Percentiles rank a stretch among this genome's conserved stretches.
These are phyloP conservation scores for Junonia oenone DNA, from an alignment of 2,888 invertebrate species.

Conservation along the genomic window DNA sequence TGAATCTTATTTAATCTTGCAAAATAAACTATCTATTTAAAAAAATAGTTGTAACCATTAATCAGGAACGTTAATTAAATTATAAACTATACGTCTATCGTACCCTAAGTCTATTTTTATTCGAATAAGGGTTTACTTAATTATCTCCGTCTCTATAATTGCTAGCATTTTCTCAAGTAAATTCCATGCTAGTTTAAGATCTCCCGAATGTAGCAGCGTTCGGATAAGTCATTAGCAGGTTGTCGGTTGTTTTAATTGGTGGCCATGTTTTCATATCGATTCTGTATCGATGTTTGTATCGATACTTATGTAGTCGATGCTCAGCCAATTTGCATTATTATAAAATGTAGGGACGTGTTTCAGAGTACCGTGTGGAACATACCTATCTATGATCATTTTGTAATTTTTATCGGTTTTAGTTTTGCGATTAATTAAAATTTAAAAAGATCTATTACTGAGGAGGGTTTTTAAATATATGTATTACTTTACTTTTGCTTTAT, in stretches of 20 bases:
- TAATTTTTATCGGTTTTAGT: background rate
- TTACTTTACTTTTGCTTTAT: no score
- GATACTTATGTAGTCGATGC: constrained; percentile 15
- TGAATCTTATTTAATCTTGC: no score
- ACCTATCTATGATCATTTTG: background rate
- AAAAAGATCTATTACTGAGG: background rate
- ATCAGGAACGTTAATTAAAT: no score
- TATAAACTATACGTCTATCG: background rate
- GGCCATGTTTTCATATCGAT: constrained; percentile 40
- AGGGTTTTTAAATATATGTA: no score
- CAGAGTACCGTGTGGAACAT: background rate
- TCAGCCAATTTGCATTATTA: constrained; percentile 22
- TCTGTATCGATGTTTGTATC: constrained; percentile 30
- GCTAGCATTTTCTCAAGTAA: constrained; percentile 8
- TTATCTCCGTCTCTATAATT: constrained; percentile 3
- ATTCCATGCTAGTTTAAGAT: constrained; percentile 7
- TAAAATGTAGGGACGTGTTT: background rate
- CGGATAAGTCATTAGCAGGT: constrained; percentile 21
- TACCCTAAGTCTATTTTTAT: background rate
- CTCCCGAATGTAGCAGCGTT: constrained; percentile 10
- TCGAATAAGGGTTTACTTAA: background rate
- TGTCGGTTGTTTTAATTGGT: constrained; percentile 42
- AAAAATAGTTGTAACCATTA: no score
- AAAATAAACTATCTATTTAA: no score
- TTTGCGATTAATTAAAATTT: background rate